Evolutionary conservation across 2,888 invertebrate genomes (phyloP).

Genomic region (Epinotia ramella): DNA sequence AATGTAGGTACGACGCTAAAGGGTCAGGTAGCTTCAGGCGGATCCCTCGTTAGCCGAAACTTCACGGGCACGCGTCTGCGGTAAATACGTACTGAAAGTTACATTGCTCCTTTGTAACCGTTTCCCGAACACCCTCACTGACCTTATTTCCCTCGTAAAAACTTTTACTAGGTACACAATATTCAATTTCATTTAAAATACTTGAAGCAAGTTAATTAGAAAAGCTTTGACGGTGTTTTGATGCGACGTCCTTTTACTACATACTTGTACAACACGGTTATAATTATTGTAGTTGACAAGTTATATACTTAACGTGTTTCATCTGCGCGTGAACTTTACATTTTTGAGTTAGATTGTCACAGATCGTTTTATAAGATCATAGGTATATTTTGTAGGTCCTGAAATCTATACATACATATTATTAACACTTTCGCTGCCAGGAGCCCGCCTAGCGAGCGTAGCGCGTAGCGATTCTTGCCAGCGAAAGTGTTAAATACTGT

Average conservation of each 20-base stretch:
- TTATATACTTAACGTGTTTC: not conserved
- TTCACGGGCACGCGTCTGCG: constrained; percentile 51
- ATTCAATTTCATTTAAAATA: constrained; percentile 36
- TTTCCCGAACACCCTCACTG: constrained; percentile 41
- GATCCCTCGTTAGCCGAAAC: constrained; percentile 52
- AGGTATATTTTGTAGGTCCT: too few relatives aligned
- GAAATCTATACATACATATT: too few relatives aligned
- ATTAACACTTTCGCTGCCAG: too few relatives aligned
- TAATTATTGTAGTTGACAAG: not conserved
- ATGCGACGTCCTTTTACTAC: constrained; percentile 1
- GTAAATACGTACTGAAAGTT: constrained; percentile 50
- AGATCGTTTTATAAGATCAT: too few relatives aligned
- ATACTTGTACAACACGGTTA: not conserved
- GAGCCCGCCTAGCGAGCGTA: too few relatives aligned
- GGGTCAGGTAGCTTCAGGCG: constrained; percentile 47
- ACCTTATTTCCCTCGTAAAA: constrained; percentile 33
- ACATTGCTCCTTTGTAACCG: constrained; percentile 54
- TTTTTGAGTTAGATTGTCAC: too few relatives aligned
- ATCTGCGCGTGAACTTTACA: too few relatives aligned
- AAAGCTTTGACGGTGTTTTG: constrained; percentile 25
- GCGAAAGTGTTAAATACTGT: too few relatives aligned
- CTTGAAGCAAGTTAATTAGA: constrained; percentile 30
- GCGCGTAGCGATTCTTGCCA: too few relatives aligned
- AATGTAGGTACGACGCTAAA: constrained; percentile 46
- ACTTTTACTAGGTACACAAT: constrained; percentile 34